phyloP scores from a whole-genome alignment of 2,113 vertebrate species.

The Numida meleagris region DNA sequence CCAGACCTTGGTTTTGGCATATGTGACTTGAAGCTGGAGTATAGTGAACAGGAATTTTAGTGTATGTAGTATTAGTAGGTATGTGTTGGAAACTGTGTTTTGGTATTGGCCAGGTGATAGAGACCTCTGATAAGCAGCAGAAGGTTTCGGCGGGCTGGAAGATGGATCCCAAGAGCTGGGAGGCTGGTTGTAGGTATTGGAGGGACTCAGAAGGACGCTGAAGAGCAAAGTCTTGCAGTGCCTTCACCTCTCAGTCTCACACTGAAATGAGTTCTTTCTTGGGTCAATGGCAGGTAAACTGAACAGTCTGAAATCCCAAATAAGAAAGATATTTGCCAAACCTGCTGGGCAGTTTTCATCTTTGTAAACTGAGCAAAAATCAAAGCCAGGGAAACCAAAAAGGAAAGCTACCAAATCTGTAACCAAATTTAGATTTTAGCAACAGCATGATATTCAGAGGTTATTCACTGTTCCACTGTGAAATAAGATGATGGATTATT shows the following conservation, averaged over 20 bases:
- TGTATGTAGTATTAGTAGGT: not conserved
- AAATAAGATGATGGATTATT: not conserved
- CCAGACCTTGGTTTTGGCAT: not conserved
- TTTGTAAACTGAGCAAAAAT: not conserved
- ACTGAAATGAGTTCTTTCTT: not conserved
- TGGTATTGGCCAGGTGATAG: not conserved
- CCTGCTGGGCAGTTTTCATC: not conserved
- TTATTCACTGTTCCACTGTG: not conserved
- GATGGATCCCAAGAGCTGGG: not conserved
- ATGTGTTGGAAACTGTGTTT: fast-evolving
- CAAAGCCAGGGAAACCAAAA: not conserved
- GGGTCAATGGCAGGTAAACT: not conserved
- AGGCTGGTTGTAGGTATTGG: not conserved
- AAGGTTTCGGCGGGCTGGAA: not conserved
- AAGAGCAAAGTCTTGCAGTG: not conserved
- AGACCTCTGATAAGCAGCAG: not conserved
- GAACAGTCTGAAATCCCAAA: not conserved
- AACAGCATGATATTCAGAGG: not conserved
- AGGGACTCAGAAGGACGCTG: not conserved
- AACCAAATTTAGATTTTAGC: not conserved
- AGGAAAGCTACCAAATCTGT: not conserved
- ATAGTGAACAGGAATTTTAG: not conserved
- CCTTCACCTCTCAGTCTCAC: not conserved
- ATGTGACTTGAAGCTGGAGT: not conserved
- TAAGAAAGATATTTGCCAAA: not conserved